A percentile compares a stretch with the other conserved stretches of the same genome.
Conservation (phyloP, 2,797 vertebrate genomes). For the Thripadectes ignobilis region DNA sequence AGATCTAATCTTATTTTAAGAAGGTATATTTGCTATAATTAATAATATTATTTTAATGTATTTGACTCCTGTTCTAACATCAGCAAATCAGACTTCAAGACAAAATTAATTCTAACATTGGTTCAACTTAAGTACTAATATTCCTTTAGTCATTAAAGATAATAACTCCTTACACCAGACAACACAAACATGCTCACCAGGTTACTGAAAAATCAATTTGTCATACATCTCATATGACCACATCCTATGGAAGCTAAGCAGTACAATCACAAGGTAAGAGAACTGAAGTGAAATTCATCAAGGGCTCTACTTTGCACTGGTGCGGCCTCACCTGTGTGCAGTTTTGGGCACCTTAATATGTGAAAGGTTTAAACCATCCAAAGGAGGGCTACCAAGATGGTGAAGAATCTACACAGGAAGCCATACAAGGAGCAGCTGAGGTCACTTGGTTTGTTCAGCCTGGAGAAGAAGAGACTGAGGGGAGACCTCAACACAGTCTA, state of each 20-base stretch:
- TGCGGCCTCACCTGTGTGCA: not conserved
- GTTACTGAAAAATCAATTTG: not conserved
- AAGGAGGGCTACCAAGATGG: not conserved
- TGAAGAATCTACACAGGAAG: not conserved
- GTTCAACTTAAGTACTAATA: not conserved
- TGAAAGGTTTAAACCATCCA: not conserved
- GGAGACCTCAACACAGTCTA: not conserved
- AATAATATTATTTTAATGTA: not conserved
- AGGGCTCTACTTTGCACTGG: not conserved
- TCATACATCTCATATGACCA: not conserved
- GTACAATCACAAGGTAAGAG: not conserved
- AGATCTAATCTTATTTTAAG: not conserved
- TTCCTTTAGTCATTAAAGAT: not conserved
- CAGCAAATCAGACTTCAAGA: not conserved
- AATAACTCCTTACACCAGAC: not conserved
- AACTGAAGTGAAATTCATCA: not conserved
- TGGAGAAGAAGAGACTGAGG: not conserved
- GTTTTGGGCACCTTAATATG: not conserved
- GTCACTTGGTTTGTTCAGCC: not conserved
- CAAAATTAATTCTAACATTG: not conserved
- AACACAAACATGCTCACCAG: not conserved
- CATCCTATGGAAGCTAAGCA: not conserved
- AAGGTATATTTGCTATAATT: not conserved
- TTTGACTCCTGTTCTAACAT: not conserved
- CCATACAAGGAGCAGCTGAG: fast-evolving